Evolutionary conservation across 2,113 vertebrate genomes (phyloP), one percentile per base, ranked within the genome.

Genomic region (Toxostoma redivivum): DNA sequence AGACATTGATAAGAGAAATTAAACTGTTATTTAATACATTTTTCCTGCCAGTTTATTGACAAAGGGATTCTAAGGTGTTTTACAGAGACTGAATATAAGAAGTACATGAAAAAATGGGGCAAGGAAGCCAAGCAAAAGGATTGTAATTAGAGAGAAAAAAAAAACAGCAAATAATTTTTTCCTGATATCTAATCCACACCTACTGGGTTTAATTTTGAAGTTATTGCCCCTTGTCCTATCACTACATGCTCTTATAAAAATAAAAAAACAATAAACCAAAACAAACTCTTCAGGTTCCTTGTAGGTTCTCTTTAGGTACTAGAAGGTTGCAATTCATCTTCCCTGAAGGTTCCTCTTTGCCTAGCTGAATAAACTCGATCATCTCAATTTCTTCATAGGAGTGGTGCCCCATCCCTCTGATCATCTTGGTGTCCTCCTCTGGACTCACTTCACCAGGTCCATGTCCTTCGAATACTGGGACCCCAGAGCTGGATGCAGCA

Each of bases 361-460:
- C 20, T 10, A 11, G 19, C 71, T 45, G 54, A 30, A 35, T 24
- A 45, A 57, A 28, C 33, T 12, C 18, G 35, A 10, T 28, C 57
- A 6, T 45, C 19, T 45, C 33, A 28, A 4, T 8, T 61, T 38
- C n/a, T 21, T 48, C n/a, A 24, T 1, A 37, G 27, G 5, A 37
- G 25, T 10, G 15, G 28, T 19, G 15, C 35, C 48, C 21, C 28
- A 61, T 0, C 11, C 31, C 21, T 11, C 21, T 19, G 40, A 48
- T 60, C 15, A 48, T 60, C 7, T 31, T 60, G 20, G 5, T 38
- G 15, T 9, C 12, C 16, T 13, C 5, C 7, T 48, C 56, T 48
- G n/a, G 44, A 33, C 5, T 37, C 7, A 1, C 21, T 38, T 9
- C n/a, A 76, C 1, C 9, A 47, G 19, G 0, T 37, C 33, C 53